A percentile compares a stretch with the other conserved stretches of the same genome.
These are phyloP conservation scores for Amphiprion clarkii DNA, from an alignment of 2,797 vertebrate genomes.

Conservation along the genomic window DNA sequence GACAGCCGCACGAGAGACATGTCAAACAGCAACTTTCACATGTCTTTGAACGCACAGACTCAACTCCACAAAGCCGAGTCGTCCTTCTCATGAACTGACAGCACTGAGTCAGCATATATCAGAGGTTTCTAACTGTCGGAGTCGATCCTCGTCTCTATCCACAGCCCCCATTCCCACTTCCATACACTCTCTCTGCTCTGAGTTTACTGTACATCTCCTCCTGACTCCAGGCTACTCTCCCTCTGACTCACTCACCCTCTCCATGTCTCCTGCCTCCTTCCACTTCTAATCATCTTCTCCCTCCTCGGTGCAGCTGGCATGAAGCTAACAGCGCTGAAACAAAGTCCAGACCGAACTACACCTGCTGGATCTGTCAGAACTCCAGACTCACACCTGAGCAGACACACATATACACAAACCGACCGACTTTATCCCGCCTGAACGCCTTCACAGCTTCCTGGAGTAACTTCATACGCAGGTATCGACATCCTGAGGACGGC, in stretches of 20 bases:
- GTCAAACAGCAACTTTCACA: conserved; percentile 50
- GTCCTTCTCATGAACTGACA: conserved; percentile 15
- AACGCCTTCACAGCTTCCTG: conserved; percentile 23
- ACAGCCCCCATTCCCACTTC: not conserved
- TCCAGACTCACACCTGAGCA: not conserved
- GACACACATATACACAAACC: conserved; percentile 9
- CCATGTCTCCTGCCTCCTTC: conserved; percentile 2
- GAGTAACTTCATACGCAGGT: conserved; percentile 29
- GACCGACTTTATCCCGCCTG: conserved; percentile 17
- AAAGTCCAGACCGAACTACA: conserved; percentile 4
- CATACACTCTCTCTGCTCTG: conserved; percentile 11
- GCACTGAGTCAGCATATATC: conserved; percentile 61
- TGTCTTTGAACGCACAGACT: conserved; percentile 30
- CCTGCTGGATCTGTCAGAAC: not conserved
- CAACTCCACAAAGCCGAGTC: conserved; percentile 12
- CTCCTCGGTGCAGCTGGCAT: not conserved
- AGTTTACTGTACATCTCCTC: conserved; percentile 25
- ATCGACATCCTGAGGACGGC: conserved; percentile 21
- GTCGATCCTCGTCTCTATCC: conserved; percentile 52
- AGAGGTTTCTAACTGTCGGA: conserved; percentile 55
- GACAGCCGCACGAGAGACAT: conserved; percentile 17
- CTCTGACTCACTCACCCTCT: conserved; percentile 10
- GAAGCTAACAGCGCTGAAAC: not conserved
- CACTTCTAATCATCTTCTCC: not conserved
- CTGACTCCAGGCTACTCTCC: conserved; percentile 17